A percentile compares a stretch with the other conserved stretches of the same genome.
phyloP scores from a whole-genome alignment of 2,797 vertebrate genomes.

The Iguana delicatissima region DNA sequence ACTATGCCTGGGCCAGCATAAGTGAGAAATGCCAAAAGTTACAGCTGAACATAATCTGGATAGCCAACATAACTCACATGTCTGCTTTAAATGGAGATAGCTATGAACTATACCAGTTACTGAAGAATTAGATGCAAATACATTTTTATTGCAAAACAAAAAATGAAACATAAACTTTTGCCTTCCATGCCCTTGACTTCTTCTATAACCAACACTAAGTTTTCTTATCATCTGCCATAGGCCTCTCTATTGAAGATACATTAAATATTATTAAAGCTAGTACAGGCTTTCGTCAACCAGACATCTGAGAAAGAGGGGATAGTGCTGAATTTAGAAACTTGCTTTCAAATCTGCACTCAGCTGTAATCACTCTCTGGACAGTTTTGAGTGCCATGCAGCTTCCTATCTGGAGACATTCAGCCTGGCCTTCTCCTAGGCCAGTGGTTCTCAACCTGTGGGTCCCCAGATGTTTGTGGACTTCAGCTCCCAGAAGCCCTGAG shows the following conservation, averaged over 20 bases:
- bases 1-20: too few species aligned
- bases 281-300: neutral
- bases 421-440: neutral
- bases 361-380: neutral
- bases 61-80: neutral
- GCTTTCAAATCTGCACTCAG: neutral
- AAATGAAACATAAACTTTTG: neutral
- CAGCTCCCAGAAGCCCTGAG: too few species aligned
- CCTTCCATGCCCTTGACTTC: neutral
- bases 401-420: neutral
- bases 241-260: neutral
- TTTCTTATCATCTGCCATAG: too few species aligned
- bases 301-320: neutral
- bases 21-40: too few species aligned
- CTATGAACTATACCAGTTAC: neutral
- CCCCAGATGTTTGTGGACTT: too few species aligned
- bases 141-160: neutral
- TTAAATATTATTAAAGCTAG: neutral
- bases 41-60: too few species aligned
- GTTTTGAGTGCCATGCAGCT: too few species aligned
- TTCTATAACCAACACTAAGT: neutral
- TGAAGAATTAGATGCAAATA: too few species aligned
- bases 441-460: too few species aligned
- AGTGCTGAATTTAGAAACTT: neutral
- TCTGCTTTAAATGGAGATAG: neutral